Evolutionary conservation across 2,797 vertebrate species (phyloP).

Genomic region (Micromesistius poutassou): DNA sequence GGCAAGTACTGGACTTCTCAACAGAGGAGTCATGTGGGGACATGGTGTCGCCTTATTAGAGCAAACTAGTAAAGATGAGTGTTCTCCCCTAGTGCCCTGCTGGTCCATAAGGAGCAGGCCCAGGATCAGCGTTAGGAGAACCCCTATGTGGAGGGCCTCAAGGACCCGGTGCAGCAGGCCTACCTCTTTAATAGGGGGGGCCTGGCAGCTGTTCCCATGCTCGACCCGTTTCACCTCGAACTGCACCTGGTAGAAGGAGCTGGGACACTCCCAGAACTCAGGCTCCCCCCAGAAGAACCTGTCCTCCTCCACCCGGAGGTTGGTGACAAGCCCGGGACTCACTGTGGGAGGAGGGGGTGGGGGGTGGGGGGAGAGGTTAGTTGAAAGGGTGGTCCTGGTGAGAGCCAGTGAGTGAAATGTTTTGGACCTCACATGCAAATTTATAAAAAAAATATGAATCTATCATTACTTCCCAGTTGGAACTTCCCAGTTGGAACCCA

Average conservation of each 20-base stretch:
- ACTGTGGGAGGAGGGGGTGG: constrained; percentile 46
- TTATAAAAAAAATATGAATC: no score
- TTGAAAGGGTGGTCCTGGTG: background rate
- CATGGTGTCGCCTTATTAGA: background rate
- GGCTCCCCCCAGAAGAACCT: constrained; percentile 65
- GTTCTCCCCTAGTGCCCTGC: background rate
- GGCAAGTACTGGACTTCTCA: no score
- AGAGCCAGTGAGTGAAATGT: background rate
- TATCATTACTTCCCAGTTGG: no score
- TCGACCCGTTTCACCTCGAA: constrained; percentile 68
- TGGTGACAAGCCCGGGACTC: constrained; percentile 54
- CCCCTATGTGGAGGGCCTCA: no score
- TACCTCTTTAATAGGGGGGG: constrained; percentile 16
- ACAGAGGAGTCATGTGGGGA: no score
- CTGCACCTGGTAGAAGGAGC: constrained; percentile 58
- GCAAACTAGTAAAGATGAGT: background rate
- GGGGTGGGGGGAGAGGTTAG: background rate
- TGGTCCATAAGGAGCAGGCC: background rate
- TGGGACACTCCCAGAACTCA: constrained; percentile 65
- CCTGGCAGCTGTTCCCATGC: constrained; percentile 36
- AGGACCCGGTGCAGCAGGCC: background rate
- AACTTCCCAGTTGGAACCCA: no score
- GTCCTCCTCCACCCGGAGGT: constrained; percentile 28
- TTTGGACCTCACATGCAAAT: no score
- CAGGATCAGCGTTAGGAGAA: background rate